Evolutionary conservation across 2,888 invertebrate species (phyloP).

Genomic region (Heteromurus nitidus): DNA sequence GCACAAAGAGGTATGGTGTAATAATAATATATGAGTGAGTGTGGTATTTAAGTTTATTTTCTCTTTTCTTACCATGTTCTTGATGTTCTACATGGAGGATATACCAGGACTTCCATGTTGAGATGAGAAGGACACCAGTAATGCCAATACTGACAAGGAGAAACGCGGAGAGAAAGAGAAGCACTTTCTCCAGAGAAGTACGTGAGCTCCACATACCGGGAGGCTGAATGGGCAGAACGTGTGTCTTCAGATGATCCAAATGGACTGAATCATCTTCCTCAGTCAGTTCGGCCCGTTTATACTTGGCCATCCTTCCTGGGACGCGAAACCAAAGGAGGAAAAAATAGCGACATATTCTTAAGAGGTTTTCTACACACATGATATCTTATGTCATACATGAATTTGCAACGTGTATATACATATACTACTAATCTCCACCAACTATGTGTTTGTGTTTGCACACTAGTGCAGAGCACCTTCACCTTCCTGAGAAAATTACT

Average conservation of each 20-base stretch:
- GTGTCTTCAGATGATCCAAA: slow-evolving; percentile 69
- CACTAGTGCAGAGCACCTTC: background rate
- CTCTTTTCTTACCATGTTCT: slow-evolving; percentile 52
- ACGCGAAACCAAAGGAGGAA: slow-evolving; percentile 31
- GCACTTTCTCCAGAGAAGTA: slow-evolving; percentile 71
- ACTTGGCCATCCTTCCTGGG: slow-evolving; percentile 72
- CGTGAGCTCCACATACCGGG: slow-evolving; percentile 71
- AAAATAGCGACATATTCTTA: slow-evolving; percentile 24
- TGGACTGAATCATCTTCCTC: slow-evolving; percentile 73
- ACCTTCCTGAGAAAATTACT: slow-evolving; percentile 6
- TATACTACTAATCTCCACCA: too few relatives aligned
- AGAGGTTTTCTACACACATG: background rate
- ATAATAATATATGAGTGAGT: too few relatives aligned
- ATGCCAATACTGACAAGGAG: slow-evolving; percentile 64
- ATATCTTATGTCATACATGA: slow-evolving; percentile 8
- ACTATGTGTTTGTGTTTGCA: background rate
- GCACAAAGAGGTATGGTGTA: too few relatives aligned
- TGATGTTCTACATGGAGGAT: slow-evolving; percentile 64
- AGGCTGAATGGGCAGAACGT: slow-evolving; percentile 72
- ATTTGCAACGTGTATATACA: background rate
- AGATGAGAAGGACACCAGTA: slow-evolving; percentile 54
- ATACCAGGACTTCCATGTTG: slow-evolving; percentile 66
- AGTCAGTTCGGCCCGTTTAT: slow-evolving; percentile 72
- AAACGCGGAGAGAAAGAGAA: slow-evolving; percentile 65
- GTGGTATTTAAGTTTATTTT: too few relatives aligned